These are phyloP conservation scores for Metopolophium dirhodum DNA, from an alignment of 1,140 invertebrate species.

Conservation along the genomic window DNA sequence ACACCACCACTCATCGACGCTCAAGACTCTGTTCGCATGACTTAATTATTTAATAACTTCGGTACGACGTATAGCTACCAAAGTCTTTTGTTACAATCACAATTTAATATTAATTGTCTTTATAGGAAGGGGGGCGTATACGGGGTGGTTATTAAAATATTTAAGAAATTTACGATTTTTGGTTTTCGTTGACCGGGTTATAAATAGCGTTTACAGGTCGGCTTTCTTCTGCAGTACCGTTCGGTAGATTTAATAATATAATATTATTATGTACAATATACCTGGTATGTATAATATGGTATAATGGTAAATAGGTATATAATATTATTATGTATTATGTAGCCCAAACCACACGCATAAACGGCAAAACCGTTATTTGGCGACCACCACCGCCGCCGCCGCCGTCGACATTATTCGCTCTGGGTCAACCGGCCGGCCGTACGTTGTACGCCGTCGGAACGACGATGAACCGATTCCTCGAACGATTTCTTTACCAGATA, in stretches of 20 bases:
- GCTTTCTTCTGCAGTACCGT: background rate
- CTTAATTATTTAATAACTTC: background rate
- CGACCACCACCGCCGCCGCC: background rate
- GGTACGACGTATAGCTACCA: background rate
- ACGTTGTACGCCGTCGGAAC: background rate
- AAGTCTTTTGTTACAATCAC: background rate
- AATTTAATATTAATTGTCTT: background rate
- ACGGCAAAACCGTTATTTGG: conserved; percentile 46
- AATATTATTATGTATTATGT: conserved; percentile 10
- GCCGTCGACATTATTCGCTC: conserved; percentile 21
- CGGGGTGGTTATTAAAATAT: too few species aligned
- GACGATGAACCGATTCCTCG: background rate
- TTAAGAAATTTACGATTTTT: background rate
- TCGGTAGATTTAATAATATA: background rate
- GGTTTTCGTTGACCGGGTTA: background rate
- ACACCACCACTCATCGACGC: too few species aligned
- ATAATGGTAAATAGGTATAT: background rate
- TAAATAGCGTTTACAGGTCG: background rate
- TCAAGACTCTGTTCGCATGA: background rate
- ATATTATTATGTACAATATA: background rate
- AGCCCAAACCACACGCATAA: conserved; percentile 17
- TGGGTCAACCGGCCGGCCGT: conserved; percentile 37
- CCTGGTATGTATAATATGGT: background rate
- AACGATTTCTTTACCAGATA: background rate
- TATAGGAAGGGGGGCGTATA: background rate